These are phyloP conservation scores for Aix galericulata DNA, from an alignment of 2,113 vertebrate genomes.

Conservation along the genomic window DNA sequence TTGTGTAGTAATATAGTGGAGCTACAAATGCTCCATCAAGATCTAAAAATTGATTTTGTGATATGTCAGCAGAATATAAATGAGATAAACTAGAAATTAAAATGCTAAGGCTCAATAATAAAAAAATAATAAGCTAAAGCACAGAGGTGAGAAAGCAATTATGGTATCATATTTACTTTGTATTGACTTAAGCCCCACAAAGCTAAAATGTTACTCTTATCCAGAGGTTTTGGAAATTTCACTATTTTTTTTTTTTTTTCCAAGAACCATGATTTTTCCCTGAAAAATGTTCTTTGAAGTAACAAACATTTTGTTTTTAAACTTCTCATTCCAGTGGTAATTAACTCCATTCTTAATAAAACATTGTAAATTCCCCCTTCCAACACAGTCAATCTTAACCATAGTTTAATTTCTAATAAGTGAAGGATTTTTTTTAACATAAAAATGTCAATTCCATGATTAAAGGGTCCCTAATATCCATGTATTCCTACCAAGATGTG, in stretches of 20 bases:
- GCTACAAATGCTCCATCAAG: slow-evolving; percentile 4
- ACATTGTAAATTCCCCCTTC: background rate
- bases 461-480: background rate
- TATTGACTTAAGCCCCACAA: slow-evolving; percentile 16
- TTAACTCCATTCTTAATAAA: background rate
- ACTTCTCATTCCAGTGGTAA: background rate
- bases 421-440: background rate
- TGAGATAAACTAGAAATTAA: slow-evolving; percentile 48
- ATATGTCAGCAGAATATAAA: slow-evolving; percentile 45
- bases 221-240: background rate
- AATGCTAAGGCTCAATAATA: slow-evolving; percentile 36
- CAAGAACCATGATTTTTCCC: slow-evolving; percentile 45
- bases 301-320: background rate
- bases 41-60: slow-evolving; percentile 40
- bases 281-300: background rate
- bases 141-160: slow-evolving; percentile 3
- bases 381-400: background rate
- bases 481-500: background rate
- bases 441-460: background rate
- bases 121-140: slow-evolving; percentile 40
- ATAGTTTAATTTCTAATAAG: background rate
- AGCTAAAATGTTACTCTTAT: slow-evolving; percentile 24
- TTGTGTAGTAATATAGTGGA: background rate
- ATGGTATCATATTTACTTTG: background rate
- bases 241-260: slow-evolving; percentile 23